These are phyloP conservation scores for Sciaenops ocellatus DNA, from an alignment of 2,797 vertebrate genomes.

Conservation along the genomic window DNA sequence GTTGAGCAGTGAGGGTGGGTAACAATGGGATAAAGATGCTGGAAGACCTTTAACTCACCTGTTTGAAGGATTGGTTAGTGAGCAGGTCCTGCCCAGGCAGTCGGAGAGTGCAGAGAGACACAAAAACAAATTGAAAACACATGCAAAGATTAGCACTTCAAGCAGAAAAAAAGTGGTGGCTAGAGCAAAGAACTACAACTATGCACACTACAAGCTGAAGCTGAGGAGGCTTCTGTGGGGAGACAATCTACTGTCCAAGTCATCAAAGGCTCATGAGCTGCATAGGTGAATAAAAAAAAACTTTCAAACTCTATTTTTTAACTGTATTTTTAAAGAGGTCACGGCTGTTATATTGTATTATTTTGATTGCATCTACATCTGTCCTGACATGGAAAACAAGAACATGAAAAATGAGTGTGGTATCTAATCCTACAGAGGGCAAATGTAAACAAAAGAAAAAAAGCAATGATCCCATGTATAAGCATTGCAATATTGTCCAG, in stretches of 20 bases:
- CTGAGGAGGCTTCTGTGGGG: conserved; percentile 47
- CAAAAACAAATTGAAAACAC: conserved; percentile 80
- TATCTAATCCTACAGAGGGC: conserved; percentile 55
- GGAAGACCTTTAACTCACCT: conserved; percentile 88
- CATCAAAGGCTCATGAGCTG: conserved; percentile 61
- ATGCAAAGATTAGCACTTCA: conserved; percentile 84
- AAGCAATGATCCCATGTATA: conserved; percentile 53
- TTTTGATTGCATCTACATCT: conserved; percentile 63
- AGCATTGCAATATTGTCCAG: conserved; percentile 50
- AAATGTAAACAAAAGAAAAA: conserved; percentile 65
- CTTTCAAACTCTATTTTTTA: conserved; percentile 25
- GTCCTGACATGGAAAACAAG: conserved; percentile 62
- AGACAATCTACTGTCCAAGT: conserved; percentile 35
- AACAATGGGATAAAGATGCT: conserved; percentile 42
- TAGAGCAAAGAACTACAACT: conserved; percentile 67
- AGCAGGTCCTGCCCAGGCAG: conserved; percentile 95
- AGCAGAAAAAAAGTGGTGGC: conserved; percentile 71
- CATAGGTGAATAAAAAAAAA: conserved; percentile 15
- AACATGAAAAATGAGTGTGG: conserved; percentile 66
- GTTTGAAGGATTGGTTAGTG: conserved; percentile 95
- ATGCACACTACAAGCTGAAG: conserved; percentile 69
- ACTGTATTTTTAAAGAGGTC: conserved; percentile 38
- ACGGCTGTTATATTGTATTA: conserved; percentile 38
- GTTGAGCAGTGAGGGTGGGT: conserved; percentile 38
- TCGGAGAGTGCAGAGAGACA: conserved; percentile 82